Evolutionary conservation across 2,113 vertebrate genomes (phyloP), one percentile per base, ranked within the genome.

Genomic region (Dicaeum eximium): DNA sequence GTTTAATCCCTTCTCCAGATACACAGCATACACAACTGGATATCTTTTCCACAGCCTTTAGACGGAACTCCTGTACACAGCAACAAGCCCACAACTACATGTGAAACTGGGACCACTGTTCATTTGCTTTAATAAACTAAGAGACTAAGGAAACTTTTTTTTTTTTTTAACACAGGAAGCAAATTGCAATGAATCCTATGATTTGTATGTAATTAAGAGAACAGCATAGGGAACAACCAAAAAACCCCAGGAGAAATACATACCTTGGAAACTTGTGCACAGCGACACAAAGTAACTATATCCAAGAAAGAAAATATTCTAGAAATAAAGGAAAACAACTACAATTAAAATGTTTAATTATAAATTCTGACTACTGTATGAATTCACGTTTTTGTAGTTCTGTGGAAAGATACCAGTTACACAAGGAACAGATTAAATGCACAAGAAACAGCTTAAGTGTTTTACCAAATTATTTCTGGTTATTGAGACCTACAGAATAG

Each of bases 261-360:
- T 98, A 99, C 99, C 99, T 99, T 99, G 84, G 99, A 99, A 92
- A 99, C 99, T 96, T 99, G 99, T 86, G 99, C 99, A 97, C 99
- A 99, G 92, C 99, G 98, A 96, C 99, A 99, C 88, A 99, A 97
- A 80, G 99, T 99, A 88, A 99, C 98, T 98, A 99, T 99, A 94
- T 99, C 99, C 97, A 99, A 97, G 97, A 99, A 99, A 97, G 99
- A 99, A 98, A 99, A 99, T 98, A 99, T 99, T 98, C 99, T 99
- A 95, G 79, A 94, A 95, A 96, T 79, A 97, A 96, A 98, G 51
- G 47, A 38, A 87, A 95, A 96, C 16, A 93, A 66, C 5, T 67
- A 86, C 24, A 90, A 83, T 86, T 80, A 90, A 67, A 78, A 77
- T 31, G 11, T 11, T 86, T 86, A 45, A 38, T 54, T 72, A 70